A percentile compares a stretch with the other conserved stretches of the same genome.
Evolutionary conservation across 1,140 invertebrate genomes (phyloP).

Genomic region (Danaus plexippus): DNA sequence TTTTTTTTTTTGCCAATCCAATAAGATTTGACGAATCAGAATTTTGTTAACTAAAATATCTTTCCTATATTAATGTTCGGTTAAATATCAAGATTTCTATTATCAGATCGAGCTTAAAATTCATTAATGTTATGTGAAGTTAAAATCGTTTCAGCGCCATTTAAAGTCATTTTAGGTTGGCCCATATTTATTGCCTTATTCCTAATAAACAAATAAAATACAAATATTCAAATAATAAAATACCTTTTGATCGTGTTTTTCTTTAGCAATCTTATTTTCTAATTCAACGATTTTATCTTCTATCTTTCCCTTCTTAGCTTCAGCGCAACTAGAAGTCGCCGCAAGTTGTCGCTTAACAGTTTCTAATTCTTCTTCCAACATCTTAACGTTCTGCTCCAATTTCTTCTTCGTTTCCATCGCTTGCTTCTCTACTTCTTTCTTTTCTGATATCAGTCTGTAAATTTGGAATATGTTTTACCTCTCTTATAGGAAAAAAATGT

Average conservation of each 20-base stretch:
- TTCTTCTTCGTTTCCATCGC: slow-evolving; percentile 28
- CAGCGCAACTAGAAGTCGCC: slow-evolving; percentile 31
- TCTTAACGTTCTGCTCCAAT: slow-evolving; percentile 38
- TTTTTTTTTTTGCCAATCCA: too few relatives aligned
- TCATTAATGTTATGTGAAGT: too few relatives aligned
- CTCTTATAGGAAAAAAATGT: too few relatives aligned
- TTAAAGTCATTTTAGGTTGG: too few relatives aligned
- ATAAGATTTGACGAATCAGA: too few relatives aligned
- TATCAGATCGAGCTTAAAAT: too few relatives aligned
- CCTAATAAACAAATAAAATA: neutral
- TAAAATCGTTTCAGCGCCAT: too few relatives aligned
- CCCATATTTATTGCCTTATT: too few relatives aligned
- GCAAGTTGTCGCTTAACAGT: slow-evolving; percentile 35
- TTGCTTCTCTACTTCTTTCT: slow-evolving; percentile 40
- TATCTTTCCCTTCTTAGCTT: slow-evolving; percentile 42
- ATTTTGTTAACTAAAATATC: too few relatives aligned
- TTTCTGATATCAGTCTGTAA: slow-evolving; percentile 49
- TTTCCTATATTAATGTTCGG: too few relatives aligned
- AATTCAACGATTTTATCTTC: slow-evolving; percentile 43
- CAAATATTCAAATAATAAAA: neutral
- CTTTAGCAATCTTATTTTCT: slow-evolving; percentile 35
- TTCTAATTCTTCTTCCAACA: slow-evolving; percentile 47
- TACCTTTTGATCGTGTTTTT: slow-evolving; percentile 44
- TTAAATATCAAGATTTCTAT: too few relatives aligned
- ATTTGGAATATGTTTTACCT: neutral